Base-by-base conservation (phyloP, 2,888 invertebrate species). In the Morpho achilles region DNA sequence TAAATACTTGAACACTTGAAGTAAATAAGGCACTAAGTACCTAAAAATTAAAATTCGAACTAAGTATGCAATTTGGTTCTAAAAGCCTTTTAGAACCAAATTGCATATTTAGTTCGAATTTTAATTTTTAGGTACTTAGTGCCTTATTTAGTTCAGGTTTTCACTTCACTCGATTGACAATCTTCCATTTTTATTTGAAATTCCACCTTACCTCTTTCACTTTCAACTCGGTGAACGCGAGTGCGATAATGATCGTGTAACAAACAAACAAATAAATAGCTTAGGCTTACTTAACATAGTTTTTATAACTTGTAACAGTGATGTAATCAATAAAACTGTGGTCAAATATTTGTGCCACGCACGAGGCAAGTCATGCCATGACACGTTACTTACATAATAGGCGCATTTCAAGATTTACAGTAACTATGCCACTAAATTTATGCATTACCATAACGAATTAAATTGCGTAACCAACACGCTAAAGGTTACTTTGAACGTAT, bases 311-410 rank as follows among this genome's bases (percentile, higher is more conserved):
- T 64, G 55, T 65, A 51, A 53, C 9, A 46, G 51, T 62, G 65
- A 67, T 58, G 67, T 64, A 70, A 68, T 59, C 53, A 58, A 52
- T 60, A 50, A 61, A 61, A 64, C 60, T 43, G 54, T 62, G 64
- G 53, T 61, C 58, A 67, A 64, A 64, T 67, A 67, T 68, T 65
- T 66, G 57, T 61, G 48, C 56, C 56, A 62, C 53, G 56, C 52
- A 59, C 63, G 59, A 55, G 51, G 53, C 58, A 53, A 53, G 60
- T 62, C 60, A 55, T 57, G 59, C 47, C 53, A 58, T 54, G 51
- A 53, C 56, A 54, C 54, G 51, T 43, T 8, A 50, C 44, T 65
- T 63, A 65, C 57, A 62, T 65, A 65, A 60, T 49, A 61, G 52
- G 40, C 44, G 16, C 44, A 56, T 59, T 50, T 60, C 54, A 56